phyloP scores from a whole-genome alignment of 2,888 invertebrate genomes.

The Pimpla rufipes region DNA sequence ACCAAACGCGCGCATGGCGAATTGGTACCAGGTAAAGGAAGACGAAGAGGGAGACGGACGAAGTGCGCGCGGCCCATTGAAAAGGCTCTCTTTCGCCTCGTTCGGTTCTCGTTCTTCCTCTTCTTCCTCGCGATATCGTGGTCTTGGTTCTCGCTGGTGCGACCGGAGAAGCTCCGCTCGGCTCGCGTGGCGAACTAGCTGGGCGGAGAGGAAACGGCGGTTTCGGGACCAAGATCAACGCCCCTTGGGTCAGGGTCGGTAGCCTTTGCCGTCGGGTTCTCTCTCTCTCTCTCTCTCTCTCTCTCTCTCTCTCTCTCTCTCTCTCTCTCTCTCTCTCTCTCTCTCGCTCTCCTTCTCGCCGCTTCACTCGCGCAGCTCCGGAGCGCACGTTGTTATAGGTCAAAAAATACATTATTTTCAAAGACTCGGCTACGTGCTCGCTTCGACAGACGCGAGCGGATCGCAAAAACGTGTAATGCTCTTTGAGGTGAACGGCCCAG shows the following conservation, averaged over 20 bases:
- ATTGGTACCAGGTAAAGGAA: conserved; percentile 35
- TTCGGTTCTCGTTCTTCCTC: conserved; percentile 48
- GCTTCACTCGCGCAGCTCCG: conserved; percentile 33
- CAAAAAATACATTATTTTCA: conserved; percentile 69
- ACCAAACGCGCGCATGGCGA: conserved; percentile 53
- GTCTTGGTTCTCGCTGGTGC: conserved; percentile 49
- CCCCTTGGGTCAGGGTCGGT: conserved; percentile 84
- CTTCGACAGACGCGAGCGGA: not conserved
- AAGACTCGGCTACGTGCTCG: conserved; percentile 13
- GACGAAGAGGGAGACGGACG: conserved; percentile 42
- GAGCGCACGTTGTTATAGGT: conserved; percentile 72
- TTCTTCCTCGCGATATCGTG: conserved; percentile 34
- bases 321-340: too few relatives aligned
- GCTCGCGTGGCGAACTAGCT: conserved; percentile 67
- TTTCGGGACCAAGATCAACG: conserved; percentile 83
- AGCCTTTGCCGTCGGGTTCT: conserved; percentile 81
- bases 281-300: conserved; percentile 30
- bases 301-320: too few relatives aligned
- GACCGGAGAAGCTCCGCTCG: conserved; percentile 59
- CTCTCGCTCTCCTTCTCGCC: too few relatives aligned
- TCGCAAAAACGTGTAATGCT: not conserved
- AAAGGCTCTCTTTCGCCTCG: conserved; percentile 58
- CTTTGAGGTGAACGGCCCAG: not conserved
- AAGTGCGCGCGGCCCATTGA: conserved; percentile 37
- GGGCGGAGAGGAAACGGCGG: conserved; percentile 74